Percentiles rank a stretch among this genome's conserved stretches.
Evolutionary conservation across 2,888 invertebrate genomes (phyloP).

Genomic region (Allophyes oxyacanthae): DNA sequence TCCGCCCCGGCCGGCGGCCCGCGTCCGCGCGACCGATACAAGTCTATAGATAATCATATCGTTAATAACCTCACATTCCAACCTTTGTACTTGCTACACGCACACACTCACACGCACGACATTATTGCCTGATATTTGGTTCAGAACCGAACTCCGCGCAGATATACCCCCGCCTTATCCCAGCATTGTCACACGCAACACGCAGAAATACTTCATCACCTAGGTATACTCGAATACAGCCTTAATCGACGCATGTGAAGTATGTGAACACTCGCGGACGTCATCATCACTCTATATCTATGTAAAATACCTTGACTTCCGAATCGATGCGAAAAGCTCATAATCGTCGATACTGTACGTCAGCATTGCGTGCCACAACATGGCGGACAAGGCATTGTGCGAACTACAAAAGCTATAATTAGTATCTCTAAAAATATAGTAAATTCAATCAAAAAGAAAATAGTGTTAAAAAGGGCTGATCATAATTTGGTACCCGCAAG

Average conservation of each 20-base stretch:
- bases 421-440: conserved; percentile 62
- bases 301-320: conserved; percentile 51
- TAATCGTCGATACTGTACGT: conserved; percentile 14
- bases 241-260: too few species aligned
- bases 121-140: conserved; percentile 71
- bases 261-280: conserved; percentile 3
- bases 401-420: conserved; percentile 60
- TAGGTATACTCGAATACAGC: not conserved
- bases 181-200: conserved; percentile 7
- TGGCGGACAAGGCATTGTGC: conserved; percentile 59
- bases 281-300: conserved; percentile 21
- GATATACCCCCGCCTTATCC: conserved; percentile 28
- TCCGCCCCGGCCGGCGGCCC: conserved; percentile 58
- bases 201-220: conserved; percentile 1
- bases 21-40: conserved; percentile 60
- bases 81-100: conserved; percentile 75
- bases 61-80: conserved; percentile 56
- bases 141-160: conserved; percentile 60
- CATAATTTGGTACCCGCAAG: conserved; percentile 44
- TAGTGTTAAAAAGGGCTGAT: conserved; percentile 58
- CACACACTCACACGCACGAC: conserved; percentile 57
- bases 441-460: conserved; percentile 64
- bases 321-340: conserved; percentile 35
- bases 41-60: conserved; percentile 52
- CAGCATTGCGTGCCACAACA: conserved; percentile 16